Percentiles rank a stretch among this genome's conserved stretches.
These are phyloP conservation scores for Spodoptera frugiperda DNA, from an alignment of 1,140 invertebrate species.

Conservation along the genomic window DNA sequence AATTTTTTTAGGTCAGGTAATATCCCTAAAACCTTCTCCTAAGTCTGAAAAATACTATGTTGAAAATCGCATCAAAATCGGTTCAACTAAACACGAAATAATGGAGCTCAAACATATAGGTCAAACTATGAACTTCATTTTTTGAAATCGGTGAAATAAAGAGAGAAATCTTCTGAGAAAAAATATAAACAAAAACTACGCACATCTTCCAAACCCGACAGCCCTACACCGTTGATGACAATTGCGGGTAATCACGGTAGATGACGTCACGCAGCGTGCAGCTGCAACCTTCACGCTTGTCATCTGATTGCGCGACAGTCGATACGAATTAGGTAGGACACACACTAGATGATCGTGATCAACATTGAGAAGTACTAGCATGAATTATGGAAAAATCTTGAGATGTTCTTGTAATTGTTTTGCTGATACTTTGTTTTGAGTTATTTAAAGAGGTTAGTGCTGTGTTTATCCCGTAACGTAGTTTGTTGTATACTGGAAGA, in stretches of 20 bases:
- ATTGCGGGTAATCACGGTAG: constrained; percentile 69
- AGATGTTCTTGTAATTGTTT: background rate
- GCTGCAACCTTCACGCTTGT: constrained; percentile 78
- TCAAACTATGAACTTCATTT: too few species aligned
- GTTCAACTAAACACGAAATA: too few species aligned
- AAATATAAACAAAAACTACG: background rate
- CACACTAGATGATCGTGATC: constrained; percentile 60
- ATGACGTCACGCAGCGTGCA: constrained; percentile 76
- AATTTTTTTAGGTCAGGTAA: too few species aligned
- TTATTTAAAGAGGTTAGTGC: too few species aligned
- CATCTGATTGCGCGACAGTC: constrained; percentile 71
- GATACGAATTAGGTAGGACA: constrained; percentile 63
- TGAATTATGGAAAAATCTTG: constrained; percentile 5
- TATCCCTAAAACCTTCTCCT: too few species aligned
- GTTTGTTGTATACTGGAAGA: too few species aligned
- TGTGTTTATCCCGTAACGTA: too few species aligned
- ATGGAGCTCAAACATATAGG: too few species aligned
- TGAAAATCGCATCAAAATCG: too few species aligned
- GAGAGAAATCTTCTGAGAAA: too few species aligned
- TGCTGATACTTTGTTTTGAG: background rate
- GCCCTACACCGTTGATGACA: constrained; percentile 68
- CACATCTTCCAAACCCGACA: constrained; percentile 47
- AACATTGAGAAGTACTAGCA: background rate
- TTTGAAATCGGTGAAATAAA: too few species aligned
- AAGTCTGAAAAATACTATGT: too few species aligned